Base-by-base conservation (phyloP, 2,888 invertebrate species). In the Camponotus fellah region DNA sequence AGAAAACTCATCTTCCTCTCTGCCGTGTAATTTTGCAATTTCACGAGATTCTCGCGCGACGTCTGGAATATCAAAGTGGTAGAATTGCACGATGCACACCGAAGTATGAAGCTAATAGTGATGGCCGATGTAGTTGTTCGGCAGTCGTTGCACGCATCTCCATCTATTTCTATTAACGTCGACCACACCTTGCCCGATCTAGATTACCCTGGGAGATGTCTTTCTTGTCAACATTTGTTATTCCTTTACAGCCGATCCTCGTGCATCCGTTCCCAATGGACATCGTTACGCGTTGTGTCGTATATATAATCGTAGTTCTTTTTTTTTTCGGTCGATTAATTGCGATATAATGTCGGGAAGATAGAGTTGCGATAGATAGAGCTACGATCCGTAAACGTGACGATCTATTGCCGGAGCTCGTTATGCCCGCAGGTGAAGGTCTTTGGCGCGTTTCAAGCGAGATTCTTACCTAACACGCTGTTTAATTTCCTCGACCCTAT, bases 161-260 rank as follows among this genome's bases (percentile, higher is more conserved):
- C 75, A 68, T 85, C 88, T 85, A 86, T 85, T 86, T 84, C 88
- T 87, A 89, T 89, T 85, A 89, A 85, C 86, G 82, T 79, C 76
- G 75, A 81, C 88, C 88, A 84, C 88, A 85, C 89, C 89, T 79
- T 60, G 46, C 82, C 80, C 66, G 66, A 60, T 76, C 80, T 82
- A 68, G 84, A 58, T 82, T 84, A 82, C 76, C 69, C 60, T 62
- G 53, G 43, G 58, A 71, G 79, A 76, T 79, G 82, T 86, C 83
- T 65, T 75, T 66, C 81, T 66, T 68, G 62, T 83, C 83, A 69
- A 83, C 77, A 74, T 83, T 83, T 68, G 74, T 86, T 75, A 53
- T 37, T 71, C 74, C 83, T 76, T 85, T 68, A 65, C 66, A 74
- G 49, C 81, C 58, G 34, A 40, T 53, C n/a, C 69, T 56, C 58